These are phyloP conservation scores for Iselma pallidipennis DNA, from an alignment of 2,888 invertebrate genomes.

Conservation along the genomic window DNA sequence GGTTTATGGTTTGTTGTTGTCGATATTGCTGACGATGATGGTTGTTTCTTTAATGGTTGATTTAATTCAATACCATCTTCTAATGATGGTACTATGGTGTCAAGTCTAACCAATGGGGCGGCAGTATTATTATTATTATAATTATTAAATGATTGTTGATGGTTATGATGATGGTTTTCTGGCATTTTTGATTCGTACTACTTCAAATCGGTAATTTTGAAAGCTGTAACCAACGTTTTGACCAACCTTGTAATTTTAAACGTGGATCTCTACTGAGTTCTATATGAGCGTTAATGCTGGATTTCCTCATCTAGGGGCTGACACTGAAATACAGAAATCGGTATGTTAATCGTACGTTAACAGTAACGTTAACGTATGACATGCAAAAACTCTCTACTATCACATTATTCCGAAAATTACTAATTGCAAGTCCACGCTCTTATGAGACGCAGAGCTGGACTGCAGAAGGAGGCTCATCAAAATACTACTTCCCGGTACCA, in stretches of 20 bases:
- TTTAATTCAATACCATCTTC: not conserved
- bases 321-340: not conserved
- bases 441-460: too few species aligned
- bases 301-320: not conserved
- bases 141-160: too few species aligned
- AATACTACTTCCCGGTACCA: too few species aligned
- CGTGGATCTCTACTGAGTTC: slow-evolving; percentile 62
- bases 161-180: not conserved
- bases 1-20: slow-evolving; percentile 48
- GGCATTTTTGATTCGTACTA: too few species aligned
- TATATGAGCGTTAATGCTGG: slow-evolving; percentile 60
- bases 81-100: not conserved
- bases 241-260: slow-evolving; percentile 61
- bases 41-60: too few species aligned
- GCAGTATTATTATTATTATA: not conserved
- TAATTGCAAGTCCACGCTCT: too few species aligned
- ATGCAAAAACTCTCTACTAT: too few species aligned
- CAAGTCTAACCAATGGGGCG: not conserved
- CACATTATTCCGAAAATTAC: too few species aligned
- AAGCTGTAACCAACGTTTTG: slow-evolving; percentile 47
- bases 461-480: too few species aligned
- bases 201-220: not conserved
- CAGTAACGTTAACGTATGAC: too few species aligned
- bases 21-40: not conserved
- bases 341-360: too few species aligned